Conservation (phyloP, 92 coral and sea anemone species). For the Zoanthus gigantus region DNA sequence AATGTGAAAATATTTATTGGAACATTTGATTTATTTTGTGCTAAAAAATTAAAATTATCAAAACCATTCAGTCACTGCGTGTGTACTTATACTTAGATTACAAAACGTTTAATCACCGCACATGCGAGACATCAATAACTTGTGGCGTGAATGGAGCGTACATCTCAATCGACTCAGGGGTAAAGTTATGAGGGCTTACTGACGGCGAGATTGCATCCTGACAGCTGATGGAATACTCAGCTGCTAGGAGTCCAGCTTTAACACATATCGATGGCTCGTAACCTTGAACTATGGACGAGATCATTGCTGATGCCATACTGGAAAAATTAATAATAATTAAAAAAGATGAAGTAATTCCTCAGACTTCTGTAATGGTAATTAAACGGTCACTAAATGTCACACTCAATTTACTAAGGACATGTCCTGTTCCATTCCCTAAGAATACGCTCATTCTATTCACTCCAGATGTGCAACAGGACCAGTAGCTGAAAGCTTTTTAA, state of each 20-base stretch:
- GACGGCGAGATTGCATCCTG: slow-evolving; percentile 82
- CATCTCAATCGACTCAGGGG: slow-evolving; percentile 66
- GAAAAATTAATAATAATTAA: slow-evolving; percentile 29
- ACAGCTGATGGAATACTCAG: slow-evolving; percentile 81
- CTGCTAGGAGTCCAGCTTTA: slow-evolving; percentile 91
- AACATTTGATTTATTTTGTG: too few species aligned
- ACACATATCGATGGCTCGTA: slow-evolving; percentile 85
- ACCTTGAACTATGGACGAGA: slow-evolving; percentile 77
- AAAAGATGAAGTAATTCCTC: neutral
- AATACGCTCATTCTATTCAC: neutral
- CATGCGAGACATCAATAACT: slow-evolving; percentile 64
- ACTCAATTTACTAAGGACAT: too few species aligned
- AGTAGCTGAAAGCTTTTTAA: too few species aligned
- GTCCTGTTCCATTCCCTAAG: neutral
- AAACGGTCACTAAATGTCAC: neutral
- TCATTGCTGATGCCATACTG: slow-evolving; percentile 94
- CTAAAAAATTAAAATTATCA: neutral
- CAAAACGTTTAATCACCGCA: slow-evolving; percentile 20
- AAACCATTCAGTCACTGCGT: neutral
- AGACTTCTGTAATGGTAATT: neutral
- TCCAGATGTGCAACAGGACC: neutral
- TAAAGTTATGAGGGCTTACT: slow-evolving; percentile 77
- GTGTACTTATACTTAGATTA: neutral
- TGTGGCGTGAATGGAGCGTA: slow-evolving; percentile 75
- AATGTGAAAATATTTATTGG: neutral